These are phyloP conservation scores for Arnoldichthys spilopterus DNA, from an alignment of 2,797 vertebrate genomes.

Conservation along the genomic window DNA sequence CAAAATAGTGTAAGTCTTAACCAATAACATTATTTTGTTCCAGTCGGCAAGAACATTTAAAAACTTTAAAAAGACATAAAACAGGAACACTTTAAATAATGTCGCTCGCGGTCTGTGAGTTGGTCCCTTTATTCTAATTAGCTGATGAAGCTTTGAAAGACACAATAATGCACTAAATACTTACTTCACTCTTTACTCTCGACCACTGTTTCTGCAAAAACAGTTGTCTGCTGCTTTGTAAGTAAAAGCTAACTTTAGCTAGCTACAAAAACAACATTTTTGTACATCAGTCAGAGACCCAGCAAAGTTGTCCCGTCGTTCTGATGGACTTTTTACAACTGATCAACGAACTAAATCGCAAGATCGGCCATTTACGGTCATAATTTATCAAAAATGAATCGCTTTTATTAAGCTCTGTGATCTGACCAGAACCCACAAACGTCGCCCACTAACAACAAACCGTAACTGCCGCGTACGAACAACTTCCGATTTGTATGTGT, in stretches of 20 bases:
- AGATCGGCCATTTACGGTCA: background rate
- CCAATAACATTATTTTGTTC: too few relatives aligned
- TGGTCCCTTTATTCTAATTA: too few relatives aligned
- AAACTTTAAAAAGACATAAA: too few relatives aligned
- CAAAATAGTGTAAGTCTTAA: too few relatives aligned
- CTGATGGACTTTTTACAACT: background rate
- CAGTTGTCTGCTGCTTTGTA: too few relatives aligned
- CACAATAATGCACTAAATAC: background rate
- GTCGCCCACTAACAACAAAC: conserved; percentile 40
- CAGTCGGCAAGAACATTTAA: too few relatives aligned
- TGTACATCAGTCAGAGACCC: background rate
- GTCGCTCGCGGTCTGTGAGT: too few relatives aligned
- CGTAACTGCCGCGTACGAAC: conserved; percentile 49
- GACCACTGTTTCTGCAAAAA: background rate
- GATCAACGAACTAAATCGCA: background rate
- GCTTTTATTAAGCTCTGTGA: background rate
- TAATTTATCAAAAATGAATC: background rate
- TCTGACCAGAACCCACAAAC: background rate
- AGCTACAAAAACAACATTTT: background rate
- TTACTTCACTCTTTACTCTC: background rate
- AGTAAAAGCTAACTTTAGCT: background rate
- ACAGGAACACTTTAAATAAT: too few relatives aligned
- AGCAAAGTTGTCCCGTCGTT: background rate
- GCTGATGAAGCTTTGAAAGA: too few relatives aligned
- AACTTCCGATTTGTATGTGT: conserved; percentile 48